Evolutionary conservation across 2,113 vertebrate species (phyloP).

Genomic region (Physeter macrocephalus): DNA sequence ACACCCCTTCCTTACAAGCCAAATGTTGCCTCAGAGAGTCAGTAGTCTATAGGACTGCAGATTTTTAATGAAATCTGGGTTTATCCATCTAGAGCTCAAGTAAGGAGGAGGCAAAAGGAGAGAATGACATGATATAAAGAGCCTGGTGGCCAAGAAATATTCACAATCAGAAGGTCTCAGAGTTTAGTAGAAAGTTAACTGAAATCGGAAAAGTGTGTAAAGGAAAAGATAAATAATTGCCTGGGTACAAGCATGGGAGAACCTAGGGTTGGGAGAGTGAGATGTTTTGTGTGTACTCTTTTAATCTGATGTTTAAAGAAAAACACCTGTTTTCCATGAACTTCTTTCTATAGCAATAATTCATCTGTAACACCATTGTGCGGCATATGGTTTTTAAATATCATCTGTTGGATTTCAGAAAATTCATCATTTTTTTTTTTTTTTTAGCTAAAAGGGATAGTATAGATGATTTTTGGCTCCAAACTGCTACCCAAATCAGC

Average conservation of each 20-base stretch:
- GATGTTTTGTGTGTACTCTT: neutral
- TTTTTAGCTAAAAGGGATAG: neutral
- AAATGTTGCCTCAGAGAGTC: neutral
- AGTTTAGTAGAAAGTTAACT: neutral
- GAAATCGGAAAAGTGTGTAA: neutral
- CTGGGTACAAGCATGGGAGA: fast-evolving
- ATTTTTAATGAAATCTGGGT: neutral
- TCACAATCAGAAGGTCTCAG: neutral
- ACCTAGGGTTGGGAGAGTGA: no score
- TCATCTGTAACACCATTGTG: neutral
- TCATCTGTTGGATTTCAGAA: neutral
- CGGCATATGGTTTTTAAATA: neutral
- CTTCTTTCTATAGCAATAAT: neutral
- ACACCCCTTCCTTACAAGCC: neutral
- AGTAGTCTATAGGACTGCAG: neutral
- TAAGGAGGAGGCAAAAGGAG: neutral
- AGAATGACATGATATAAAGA: neutral
- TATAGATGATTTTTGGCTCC: neutral
- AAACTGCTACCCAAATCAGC: neutral
- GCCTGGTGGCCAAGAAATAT: neutral
- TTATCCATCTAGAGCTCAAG: neutral
- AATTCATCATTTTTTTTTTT: neutral
- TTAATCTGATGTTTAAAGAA: neutral
- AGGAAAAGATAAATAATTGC: neutral
- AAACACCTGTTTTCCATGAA: neutral